Percentiles rank a stretch among this genome's conserved stretches.
Conservation (phyloP, 2,797 vertebrate species). For the Tapirus indicus region DNA sequence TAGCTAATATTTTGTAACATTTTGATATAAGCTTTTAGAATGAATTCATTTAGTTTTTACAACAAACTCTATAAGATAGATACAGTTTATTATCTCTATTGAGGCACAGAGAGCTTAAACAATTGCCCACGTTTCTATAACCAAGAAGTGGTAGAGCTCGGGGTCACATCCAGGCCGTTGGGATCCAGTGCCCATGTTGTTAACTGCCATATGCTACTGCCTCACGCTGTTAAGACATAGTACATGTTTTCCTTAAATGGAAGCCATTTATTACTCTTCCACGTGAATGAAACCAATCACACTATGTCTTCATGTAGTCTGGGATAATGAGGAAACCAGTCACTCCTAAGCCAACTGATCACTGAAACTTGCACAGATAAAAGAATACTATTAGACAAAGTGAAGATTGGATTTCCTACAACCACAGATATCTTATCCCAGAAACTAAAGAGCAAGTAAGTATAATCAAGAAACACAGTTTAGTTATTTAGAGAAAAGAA, state of each 20-base stretch:
- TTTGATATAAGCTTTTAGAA: slow-evolving; percentile 33
- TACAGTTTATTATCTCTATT: background rate
- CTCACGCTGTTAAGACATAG: background rate
- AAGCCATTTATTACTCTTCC: background rate
- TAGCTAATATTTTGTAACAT: background rate
- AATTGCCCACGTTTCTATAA: background rate
- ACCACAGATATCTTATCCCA: background rate
- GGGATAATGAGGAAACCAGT: slow-evolving; percentile 43
- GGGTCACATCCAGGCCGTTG: background rate
- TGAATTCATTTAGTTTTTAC: slow-evolving; percentile 46
- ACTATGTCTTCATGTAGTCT: background rate
- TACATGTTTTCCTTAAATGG: slow-evolving; percentile 11
- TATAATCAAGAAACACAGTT: background rate
- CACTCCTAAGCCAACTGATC: background rate
- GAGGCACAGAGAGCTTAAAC: background rate
- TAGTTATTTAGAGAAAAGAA: slow-evolving; percentile 19
- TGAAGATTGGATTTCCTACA: background rate
- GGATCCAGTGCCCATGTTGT: background rate
- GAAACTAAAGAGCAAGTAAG: slow-evolving; percentile 32
- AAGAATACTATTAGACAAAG: background rate
- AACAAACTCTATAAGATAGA: background rate
- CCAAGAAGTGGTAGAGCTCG: background rate
- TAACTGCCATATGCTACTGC: background rate
- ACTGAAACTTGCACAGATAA: background rate
- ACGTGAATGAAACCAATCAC: background rate